phyloP scores from a whole-genome alignment of 2,888 invertebrate genomes.

The Sarcophaga variegata region DNA sequence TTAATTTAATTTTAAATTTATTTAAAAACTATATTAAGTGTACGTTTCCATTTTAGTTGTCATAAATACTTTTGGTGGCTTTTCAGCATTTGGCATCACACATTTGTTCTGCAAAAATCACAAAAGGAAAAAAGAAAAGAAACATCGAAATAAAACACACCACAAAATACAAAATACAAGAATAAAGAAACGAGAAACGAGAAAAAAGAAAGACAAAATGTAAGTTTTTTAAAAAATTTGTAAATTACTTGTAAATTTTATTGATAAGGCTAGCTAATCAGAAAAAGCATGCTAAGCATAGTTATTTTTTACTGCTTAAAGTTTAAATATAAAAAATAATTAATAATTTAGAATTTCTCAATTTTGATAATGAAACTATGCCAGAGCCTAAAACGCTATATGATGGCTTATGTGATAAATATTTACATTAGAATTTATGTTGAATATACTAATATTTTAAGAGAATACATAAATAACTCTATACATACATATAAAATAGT shows the following conservation, averaged over 20 bases:
- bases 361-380: conserved; percentile 37
- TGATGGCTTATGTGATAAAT: background rate
- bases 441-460: background rate
- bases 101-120: conserved; percentile 80
- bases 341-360: background rate
- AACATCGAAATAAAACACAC: conserved; percentile 56
- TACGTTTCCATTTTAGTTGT: conserved; percentile 75
- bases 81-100: conserved; percentile 80
- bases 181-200: conserved; percentile 25
- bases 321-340: background rate
- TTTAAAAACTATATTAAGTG: conserved; percentile 48
- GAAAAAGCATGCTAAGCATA: conserved; percentile 49
- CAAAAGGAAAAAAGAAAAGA: conserved; percentile 65
- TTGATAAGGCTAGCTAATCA: background rate
- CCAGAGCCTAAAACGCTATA: conserved; percentile 55
- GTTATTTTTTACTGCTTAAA: background rate
- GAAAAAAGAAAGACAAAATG: conserved; percentile 36
- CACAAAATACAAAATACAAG: conserved; percentile 41
- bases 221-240: background rate
- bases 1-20: conserved; percentile 19
- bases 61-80: conserved; percentile 79
- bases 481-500: too few relatives aligned
- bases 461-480: too few relatives aligned
- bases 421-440: background rate
- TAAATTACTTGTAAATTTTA: background rate